Percentiles rank a stretch among this genome's conserved stretches.
Evolutionary conservation across 2,888 invertebrate genomes (phyloP).

Genomic region (Idaea aversata): DNA sequence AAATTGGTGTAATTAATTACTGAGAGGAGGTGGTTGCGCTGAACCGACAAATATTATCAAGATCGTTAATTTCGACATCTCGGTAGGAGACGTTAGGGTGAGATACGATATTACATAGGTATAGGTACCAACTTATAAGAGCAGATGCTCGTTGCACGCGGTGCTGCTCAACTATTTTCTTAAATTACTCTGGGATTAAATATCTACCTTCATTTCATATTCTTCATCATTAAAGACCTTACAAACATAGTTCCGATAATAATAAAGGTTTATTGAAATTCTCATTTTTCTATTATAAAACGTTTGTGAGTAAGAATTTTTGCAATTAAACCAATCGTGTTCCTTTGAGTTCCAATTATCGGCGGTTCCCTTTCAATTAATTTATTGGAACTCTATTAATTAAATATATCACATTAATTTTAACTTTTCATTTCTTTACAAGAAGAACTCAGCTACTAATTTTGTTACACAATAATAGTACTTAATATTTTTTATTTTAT

Average conservation of each 20-base stretch:
- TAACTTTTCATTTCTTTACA: neutral
- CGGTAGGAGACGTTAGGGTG: conserved; percentile 41
- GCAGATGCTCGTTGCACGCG: conserved; percentile 52
- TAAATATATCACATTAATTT: neutral
- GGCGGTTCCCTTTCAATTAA: conserved; percentile 30
- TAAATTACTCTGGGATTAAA: neutral
- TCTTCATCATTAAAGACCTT: neutral
- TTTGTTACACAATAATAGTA: too few relatives aligned
- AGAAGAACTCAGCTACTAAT: too few relatives aligned
- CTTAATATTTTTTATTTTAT: too few relatives aligned
- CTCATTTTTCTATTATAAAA: conserved; percentile 19
- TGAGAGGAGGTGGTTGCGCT: conserved; percentile 65
- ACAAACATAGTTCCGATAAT: conserved; percentile 12
- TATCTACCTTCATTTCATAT: neutral
- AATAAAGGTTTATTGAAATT: conserved; percentile 5
- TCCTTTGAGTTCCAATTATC: conserved; percentile 37
- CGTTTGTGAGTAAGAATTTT: conserved; percentile 29
- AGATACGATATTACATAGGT: conserved; percentile 48
- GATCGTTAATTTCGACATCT: conserved; percentile 78
- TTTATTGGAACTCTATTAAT: conserved; percentile 6
- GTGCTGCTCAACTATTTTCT: conserved; percentile 19
- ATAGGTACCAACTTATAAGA: conserved; percentile 27
- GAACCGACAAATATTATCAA: conserved; percentile 79
- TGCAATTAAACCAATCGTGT: conserved; percentile 43
- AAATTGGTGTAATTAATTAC: conserved; percentile 77